Evolutionary conservation across 2,888 invertebrate genomes (phyloP).

Genomic region (Scaptomyza parva): DNA sequence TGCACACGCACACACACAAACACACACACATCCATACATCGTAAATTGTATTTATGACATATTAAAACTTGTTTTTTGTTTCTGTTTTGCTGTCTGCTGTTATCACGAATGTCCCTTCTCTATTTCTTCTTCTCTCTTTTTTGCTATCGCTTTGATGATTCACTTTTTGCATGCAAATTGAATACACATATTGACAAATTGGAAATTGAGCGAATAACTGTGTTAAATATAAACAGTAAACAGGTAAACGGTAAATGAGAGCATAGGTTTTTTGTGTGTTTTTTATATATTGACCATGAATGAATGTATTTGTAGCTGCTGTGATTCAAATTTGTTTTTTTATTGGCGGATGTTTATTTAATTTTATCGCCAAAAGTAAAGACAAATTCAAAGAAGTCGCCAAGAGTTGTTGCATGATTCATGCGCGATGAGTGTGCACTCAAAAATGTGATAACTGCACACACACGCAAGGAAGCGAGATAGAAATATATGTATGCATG

Average conservation of each 20-base stretch:
- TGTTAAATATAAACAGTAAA: constrained; percentile 42
- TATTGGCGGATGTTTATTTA: constrained; percentile 65
- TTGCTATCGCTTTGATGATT: constrained; percentile 30
- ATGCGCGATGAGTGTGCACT: constrained; percentile 48
- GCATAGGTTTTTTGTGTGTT: constrained; percentile 6
- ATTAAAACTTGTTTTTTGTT: constrained; percentile 65
- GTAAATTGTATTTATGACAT: constrained; percentile 39
- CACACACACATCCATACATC: constrained; percentile 1
- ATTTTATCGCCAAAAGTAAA: constrained; percentile 54
- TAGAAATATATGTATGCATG: neutral
- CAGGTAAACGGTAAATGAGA: constrained; percentile 26
- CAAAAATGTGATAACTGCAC: constrained; percentile 37
- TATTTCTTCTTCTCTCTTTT: neutral
- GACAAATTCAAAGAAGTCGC: constrained; percentile 66
- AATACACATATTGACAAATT: constrained; percentile 31
- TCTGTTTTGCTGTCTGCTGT: neutral
- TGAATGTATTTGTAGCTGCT: constrained; percentile 17
- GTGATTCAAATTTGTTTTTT: constrained; percentile 42
- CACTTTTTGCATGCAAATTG: constrained; percentile 48
- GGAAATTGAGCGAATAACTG: constrained; percentile 23
- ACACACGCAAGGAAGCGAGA: constrained; percentile 21
- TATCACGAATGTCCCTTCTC: constrained; percentile 24
- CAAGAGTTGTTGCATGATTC: constrained; percentile 38
- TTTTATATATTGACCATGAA: constrained; percentile 11
- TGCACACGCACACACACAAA: constrained; percentile 26